Conservation (phyloP, 2,888 invertebrate species). For the Cyrtodaria siliqua region DNA sequence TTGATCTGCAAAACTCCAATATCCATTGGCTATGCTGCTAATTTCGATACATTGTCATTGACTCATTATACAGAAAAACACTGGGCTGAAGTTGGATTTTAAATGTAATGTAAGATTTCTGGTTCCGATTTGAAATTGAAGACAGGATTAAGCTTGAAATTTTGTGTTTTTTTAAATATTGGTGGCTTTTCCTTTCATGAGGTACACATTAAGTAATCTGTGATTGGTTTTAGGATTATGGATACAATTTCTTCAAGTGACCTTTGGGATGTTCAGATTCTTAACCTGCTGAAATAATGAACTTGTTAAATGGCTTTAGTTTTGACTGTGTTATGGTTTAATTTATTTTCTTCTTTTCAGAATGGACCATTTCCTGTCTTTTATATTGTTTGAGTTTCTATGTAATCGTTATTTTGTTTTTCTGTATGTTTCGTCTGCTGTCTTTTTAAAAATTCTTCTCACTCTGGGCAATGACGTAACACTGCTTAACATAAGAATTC, state of each 20-base stretch:
- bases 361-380: neutral
- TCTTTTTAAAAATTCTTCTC: neutral
- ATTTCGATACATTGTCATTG: constrained; percentile 45
- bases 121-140: neutral
- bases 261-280: too few relatives aligned
- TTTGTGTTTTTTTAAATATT: too few relatives aligned
- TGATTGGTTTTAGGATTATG: too few relatives aligned
- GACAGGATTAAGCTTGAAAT: neutral
- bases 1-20: constrained; percentile 34
- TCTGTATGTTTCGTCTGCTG: neutral
- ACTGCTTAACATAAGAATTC: constrained; percentile 58
- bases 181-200: too few relatives aligned
- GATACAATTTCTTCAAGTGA: too few relatives aligned
- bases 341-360: constrained; percentile 2
- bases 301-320: too few relatives aligned
- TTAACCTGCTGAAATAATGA: too few relatives aligned
- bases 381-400: neutral
- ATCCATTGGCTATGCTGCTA: constrained; percentile 35
- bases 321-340: too few relatives aligned
- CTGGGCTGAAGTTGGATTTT: constrained; percentile 2
- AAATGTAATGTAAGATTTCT: neutral
- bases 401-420: too few relatives aligned
- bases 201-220: too few relatives aligned
- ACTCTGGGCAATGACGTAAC: constrained; percentile 44
- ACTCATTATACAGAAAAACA: constrained; percentile 16